phyloP scores from a whole-genome alignment of 1,140 invertebrate species.

The Lucilia cuprina region DNA sequence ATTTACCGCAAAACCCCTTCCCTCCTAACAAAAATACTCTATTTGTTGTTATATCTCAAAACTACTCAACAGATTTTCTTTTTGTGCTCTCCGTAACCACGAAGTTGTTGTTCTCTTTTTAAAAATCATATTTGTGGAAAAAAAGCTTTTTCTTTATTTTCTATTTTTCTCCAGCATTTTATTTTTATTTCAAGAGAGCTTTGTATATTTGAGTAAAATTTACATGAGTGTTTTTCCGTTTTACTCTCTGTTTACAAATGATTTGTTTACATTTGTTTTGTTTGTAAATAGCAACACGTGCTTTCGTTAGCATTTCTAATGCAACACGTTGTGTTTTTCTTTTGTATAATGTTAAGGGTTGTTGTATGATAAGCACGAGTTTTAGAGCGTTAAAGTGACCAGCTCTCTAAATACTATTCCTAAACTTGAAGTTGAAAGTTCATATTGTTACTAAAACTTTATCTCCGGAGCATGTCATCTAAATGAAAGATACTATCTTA shows the following conservation, averaged over 20 bases:
- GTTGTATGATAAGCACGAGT: background rate
- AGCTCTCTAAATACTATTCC: background rate
- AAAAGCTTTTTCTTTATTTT: background rate
- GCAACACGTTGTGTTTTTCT: conserved; percentile 8
- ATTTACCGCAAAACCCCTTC: background rate
- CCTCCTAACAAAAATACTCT: too few species aligned
- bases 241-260: background rate
- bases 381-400: background rate
- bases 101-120: background rate
- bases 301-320: background rate
- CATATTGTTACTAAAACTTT: too few species aligned
- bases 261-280: background rate
- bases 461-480: too few species aligned
- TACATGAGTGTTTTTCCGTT: background rate
- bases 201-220: background rate
- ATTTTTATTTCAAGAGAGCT: background rate
- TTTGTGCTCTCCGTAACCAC: background rate
- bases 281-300: conserved; percentile 10
- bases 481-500: too few species aligned
- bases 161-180: background rate
- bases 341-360: background rate
- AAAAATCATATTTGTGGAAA: background rate
- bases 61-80: conserved; percentile 13
- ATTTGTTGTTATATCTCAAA: background rate
- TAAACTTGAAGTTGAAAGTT: too few species aligned